Evolutionary conservation across 2,113 vertebrate genomes (phyloP).

Genomic region (Synodontis membranacea): DNA sequence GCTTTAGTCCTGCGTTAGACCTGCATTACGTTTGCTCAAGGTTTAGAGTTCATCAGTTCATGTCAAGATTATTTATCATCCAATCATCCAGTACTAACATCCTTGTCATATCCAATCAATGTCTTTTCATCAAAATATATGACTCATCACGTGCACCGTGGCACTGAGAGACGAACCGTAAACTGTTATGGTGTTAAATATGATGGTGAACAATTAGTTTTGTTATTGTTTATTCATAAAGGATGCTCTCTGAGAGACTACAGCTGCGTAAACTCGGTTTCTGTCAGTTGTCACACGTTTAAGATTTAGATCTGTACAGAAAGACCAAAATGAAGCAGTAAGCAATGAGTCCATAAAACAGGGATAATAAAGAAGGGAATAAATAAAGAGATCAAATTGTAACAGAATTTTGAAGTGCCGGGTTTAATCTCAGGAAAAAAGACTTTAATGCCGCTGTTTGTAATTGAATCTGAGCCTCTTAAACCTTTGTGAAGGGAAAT

Average conservation of each 20-base stretch:
- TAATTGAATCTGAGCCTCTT: not conserved
- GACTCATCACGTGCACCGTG: not conserved
- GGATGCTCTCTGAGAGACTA: no score
- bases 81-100: no score
- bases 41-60: no score
- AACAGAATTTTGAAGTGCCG: not conserved
- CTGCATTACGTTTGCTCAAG: no score
- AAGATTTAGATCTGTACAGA: not conserved
- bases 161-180: no score
- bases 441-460: not conserved
- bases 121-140: no score
- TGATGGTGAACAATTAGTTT: no score
- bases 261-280: not conserved
- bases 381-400: not conserved
- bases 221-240: no score
- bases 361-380: not conserved
- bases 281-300: not conserved
- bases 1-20: no score
- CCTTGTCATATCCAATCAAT: no score
- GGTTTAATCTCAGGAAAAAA: not conserved
- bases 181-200: not conserved
- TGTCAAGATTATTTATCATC: no score
- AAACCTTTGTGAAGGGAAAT: not conserved
- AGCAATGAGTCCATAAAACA: not conserved
- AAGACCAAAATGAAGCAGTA: not conserved